phyloP scores from a whole-genome alignment of 1,140 invertebrate genomes.

The Trichonephila inaurata region DNA sequence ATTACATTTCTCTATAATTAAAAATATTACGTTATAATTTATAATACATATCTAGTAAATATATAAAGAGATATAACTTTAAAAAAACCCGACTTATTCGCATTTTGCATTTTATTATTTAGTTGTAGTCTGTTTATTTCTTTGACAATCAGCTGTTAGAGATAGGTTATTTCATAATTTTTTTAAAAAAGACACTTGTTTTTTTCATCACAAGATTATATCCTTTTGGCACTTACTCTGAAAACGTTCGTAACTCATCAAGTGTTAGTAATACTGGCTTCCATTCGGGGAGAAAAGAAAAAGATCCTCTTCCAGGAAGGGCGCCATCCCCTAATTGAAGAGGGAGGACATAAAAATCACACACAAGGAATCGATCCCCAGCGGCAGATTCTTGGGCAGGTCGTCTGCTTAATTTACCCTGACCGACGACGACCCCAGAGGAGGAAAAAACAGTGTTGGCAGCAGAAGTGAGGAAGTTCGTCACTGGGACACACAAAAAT shows the following conservation, averaged over 20 bases:
- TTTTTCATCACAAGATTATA: too few relatives aligned
- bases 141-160: too few relatives aligned
- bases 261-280: background rate
- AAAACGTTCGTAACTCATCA: background rate
- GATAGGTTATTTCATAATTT: too few relatives aligned
- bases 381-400: background rate
- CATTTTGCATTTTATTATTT: too few relatives aligned
- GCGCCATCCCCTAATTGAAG: background rate
- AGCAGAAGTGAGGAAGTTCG: constrained; percentile 4
- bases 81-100: too few relatives aligned
- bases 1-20: too few relatives aligned
- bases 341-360: background rate
- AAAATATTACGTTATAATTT: too few relatives aligned
- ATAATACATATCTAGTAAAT: too few relatives aligned
- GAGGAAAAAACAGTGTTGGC: background rate
- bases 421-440: background rate
- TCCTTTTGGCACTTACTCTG: too few relatives aligned
- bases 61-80: too few relatives aligned
- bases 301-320: background rate
- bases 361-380: background rate
- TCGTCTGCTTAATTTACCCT: constrained; percentile 19
- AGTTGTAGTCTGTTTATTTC: too few relatives aligned
- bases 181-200: too few relatives aligned
- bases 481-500: background rate
- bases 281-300: background rate